Evolutionary conservation across 2,113 vertebrate species (phyloP), one percentile per base, ranked within the genome.

Genomic region (Xiphophorus maculatus): DNA sequence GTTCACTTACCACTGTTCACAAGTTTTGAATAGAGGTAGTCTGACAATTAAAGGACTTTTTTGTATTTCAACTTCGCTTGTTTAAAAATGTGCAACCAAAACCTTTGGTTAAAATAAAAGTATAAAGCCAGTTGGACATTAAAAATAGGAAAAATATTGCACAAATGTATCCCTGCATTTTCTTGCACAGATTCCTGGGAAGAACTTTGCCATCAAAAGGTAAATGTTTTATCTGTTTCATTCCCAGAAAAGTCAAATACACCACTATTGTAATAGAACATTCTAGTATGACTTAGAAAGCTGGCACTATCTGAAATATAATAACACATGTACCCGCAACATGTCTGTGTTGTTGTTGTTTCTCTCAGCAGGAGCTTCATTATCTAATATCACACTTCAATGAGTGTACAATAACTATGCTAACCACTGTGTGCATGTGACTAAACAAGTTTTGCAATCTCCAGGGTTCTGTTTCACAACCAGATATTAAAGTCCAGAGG

Each of bases 401-500:
- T 74, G 22, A 72, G 63, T 66, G 60, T 61, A 72, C 74, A 71
- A 67, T 75, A 69, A 63, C 48, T 51, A 73, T 9, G 51, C 10
- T 58, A 58, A 25, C 22, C 73, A 64, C 58, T 2, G 37, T 28
- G 69, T 10, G 68, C 63, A 30, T 27, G 33, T 11, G n/a, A 66
- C 66, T 66, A 65, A 81, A 73, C 71, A 84, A 69, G 74, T 67
- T 67, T 64, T 27, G 40, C 63, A 40, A 71, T 60, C 30, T 71
- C 54, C 27, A 1, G 12, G 69, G 81, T 35, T 86, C 51, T 58
- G 19, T n/a, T 17, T 58, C 51, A 25, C 17, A 66, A 61, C 73
- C 73, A 44, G 64, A 87, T 72, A 86, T 88, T 75, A 69, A 67
- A 83, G 80, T 76, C 77, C 33, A 83, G 71, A 75, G 81, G 73